Evolutionary conservation across 2,888 invertebrate genomes (phyloP).

Genomic region (Drosophila quinaria): DNA sequence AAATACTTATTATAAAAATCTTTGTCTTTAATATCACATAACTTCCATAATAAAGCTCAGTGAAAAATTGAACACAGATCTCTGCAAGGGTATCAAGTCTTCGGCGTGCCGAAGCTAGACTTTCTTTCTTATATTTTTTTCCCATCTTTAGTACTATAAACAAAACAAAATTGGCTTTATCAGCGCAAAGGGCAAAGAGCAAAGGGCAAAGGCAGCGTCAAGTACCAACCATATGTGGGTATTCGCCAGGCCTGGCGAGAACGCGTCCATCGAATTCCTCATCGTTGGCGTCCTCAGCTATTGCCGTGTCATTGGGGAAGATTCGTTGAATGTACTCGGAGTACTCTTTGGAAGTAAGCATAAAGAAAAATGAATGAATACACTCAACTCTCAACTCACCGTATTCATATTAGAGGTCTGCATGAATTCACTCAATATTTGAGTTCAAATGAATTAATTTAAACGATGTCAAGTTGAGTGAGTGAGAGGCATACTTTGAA

Average conservation of each 20-base stretch:
- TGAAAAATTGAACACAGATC: neutral
- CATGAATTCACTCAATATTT: no score
- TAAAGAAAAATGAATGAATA: neutral
- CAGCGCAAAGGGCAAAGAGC: neutral
- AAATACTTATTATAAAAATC: no score
- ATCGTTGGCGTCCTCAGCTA: conserved; percentile 72
- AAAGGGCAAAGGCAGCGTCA: neutral
- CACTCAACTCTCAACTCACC: neutral
- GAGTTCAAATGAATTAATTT: no score
- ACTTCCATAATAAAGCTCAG: no score
- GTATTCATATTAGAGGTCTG: neutral
- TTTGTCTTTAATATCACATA: no score
- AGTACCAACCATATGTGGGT: conserved; percentile 84
- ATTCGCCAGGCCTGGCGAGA: conserved; percentile 82
- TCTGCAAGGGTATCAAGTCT: conserved; percentile 1
- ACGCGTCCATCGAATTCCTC: conserved; percentile 82
- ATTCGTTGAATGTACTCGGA: conserved; percentile 82
- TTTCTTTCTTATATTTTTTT: conserved; percentile 4
- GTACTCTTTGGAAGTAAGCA: conserved; percentile 69
- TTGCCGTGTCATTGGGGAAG: conserved; percentile 77
- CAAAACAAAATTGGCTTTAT: conserved; percentile 13
- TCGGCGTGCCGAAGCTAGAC: neutral
- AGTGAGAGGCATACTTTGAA: no score
- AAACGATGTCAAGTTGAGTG: no score
- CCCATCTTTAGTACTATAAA: neutral